Conservation (phyloP, 1,140 invertebrate genomes). For the Habropoda laboriosa region DNA sequence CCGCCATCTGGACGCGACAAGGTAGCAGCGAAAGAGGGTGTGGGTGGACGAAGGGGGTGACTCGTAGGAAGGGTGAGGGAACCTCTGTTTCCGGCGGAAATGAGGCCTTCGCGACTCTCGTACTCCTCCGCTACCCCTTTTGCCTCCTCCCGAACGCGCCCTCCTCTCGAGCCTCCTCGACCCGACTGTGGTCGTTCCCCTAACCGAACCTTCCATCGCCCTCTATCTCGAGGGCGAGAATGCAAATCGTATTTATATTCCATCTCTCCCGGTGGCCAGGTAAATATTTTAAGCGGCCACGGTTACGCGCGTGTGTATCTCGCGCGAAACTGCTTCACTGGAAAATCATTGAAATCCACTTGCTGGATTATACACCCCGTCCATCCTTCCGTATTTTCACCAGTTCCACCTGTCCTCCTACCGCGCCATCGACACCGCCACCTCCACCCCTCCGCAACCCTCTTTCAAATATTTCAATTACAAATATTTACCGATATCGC, state of each 20-base stretch:
- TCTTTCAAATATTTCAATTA: constrained; percentile 35
- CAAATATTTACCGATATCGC: constrained; percentile 21
- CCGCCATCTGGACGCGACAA: constrained; percentile 46
- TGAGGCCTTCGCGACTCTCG: constrained; percentile 70
- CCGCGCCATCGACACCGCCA: background rate
- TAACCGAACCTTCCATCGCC: constrained; percentile 38
- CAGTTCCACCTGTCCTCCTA: no score
- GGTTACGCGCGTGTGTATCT: constrained; percentile 38
- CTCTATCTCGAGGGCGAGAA: constrained; percentile 31
- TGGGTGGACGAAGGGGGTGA: no score
- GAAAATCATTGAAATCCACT: constrained; percentile 23
- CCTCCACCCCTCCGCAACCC: background rate
- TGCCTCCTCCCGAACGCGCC: constrained; percentile 20
- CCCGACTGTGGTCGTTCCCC: constrained; percentile 13
- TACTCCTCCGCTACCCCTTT: constrained; percentile 39
- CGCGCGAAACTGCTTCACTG: constrained; percentile 10
- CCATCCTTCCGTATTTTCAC: background rate
- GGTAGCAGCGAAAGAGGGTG: constrained; percentile 9
- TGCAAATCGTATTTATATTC: constrained; percentile 74
- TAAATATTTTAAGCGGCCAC: constrained; percentile 59
- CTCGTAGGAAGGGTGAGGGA: constrained; percentile 61
- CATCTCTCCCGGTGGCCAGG: constrained; percentile 64
- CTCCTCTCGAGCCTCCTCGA: constrained; percentile 30
- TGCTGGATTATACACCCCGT: background rate
- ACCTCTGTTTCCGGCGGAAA: constrained; percentile 79